Evolutionary conservation across 1,140 invertebrate genomes (phyloP), one percentile per base, ranked within the genome.

Genomic region (Onthophagus taurus): DNA sequence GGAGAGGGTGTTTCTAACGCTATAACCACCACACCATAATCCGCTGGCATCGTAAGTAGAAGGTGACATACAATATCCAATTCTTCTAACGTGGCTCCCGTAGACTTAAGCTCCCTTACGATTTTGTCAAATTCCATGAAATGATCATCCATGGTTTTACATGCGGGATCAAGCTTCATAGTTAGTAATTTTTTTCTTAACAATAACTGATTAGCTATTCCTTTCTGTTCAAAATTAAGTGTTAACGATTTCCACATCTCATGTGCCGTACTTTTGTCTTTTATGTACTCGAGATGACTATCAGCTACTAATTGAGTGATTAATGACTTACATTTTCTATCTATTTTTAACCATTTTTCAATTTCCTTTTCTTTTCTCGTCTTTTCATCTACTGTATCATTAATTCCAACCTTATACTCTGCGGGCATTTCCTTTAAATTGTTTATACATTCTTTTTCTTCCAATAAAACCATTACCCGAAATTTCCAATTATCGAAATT

Each of bases 1-100:
- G 61, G 56, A 0, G 55, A 44, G 20, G 67, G 41, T 2, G 64
- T 67, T 53, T 69, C 63, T 7, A 71, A 57, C 6, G 65, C 63
- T 14, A 64, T 66, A 9, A 64, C 51, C 17, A 67, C 48, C n/a
- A 50, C 53, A 47, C 65, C 59, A 48, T 61, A 66, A 21, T 31
- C 45, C 35, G 50, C 29, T 4, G 67, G 61, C 34, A 68, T 45
- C 31, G 57, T 63, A 0, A 63, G 39, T 13, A 68, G 49, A 38
- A 69, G 52, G 51, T 66, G 60, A 13, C 56, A 57, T 1, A 66
- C 50, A 46, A 33, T 44, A 31, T 51, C 44, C n/a, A 21, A 38
- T 37, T 57, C 47, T n/a, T 53, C 37, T 13, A 53, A 12, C n/a
- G 38, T 39, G 5, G 49, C 45, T 30, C 49, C 55, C 8, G 19